Base-by-base conservation (phyloP, 2,113 vertebrate species). In the Craseonycteris thonglongyai region DNA sequence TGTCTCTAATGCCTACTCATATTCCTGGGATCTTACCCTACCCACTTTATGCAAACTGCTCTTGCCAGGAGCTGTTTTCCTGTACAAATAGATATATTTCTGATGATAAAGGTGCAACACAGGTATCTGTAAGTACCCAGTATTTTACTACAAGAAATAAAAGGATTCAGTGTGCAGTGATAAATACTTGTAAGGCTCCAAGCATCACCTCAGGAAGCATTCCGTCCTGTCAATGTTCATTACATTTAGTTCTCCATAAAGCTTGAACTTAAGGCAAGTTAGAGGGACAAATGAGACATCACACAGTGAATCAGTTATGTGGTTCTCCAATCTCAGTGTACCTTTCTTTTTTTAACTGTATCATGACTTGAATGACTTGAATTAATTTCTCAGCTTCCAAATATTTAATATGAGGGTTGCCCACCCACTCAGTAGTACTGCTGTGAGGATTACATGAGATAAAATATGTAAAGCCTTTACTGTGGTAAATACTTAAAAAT, bases 361-460 rank as follows among this genome's bases (percentile, higher is more conserved):
- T 51, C 45, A 26, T 40, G 71, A 28, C 9, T 66, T 80, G 89
- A 93, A 26, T 40, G 71, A 28, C 9, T 66, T 80, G 89, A 93
- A 88, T 71, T 95, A 93, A 94, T 61, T 94, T 87, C 85, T 93
- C 68, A 75, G 19, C 78, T 66, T 87, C 26, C 22, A 90, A 49
- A 28, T 83, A 47, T 88, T 81, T 85, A 90, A 68, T 38, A 11
- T 10, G 26, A 92, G 24, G 16, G 42, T 30, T 91, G 51, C 58
- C 47, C 51, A 79, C 10, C 78, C 78, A 38, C 63, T 49, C 78
- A 35, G 14, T 38, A 69, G 54, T 74, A 35, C 74, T 90, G 38
- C 83, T 51, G 19, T 65, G 45, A 89, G 79, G 83, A 91, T 80
- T 75, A 78, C 81, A 78, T 58, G 65, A 59, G 63, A 69, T 79